A percentile compares a stretch with the other conserved stretches of the same genome.
Conservation (phyloP, 1,140 invertebrate genomes). For the Drosophila varians region DNA sequence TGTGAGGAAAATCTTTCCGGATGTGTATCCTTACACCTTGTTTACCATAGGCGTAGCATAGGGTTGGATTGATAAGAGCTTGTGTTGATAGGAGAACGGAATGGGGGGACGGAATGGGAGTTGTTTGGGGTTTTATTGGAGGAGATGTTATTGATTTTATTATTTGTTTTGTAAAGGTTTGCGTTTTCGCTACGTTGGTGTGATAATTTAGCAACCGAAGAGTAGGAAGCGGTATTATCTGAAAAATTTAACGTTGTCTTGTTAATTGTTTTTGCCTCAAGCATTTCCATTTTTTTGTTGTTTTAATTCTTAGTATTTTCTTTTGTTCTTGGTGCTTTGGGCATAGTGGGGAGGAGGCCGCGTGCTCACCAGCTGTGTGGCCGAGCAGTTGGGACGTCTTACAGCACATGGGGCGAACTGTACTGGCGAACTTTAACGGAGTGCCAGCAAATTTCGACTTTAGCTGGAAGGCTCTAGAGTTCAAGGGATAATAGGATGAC, state of each 20-base stretch:
- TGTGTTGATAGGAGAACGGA: no score
- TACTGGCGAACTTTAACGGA: constrained; percentile 5
- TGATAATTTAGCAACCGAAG: background rate
- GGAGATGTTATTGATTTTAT: background rate
- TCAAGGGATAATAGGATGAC: no score
- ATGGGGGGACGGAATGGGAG: background rate
- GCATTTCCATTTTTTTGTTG: constrained; percentile 1
- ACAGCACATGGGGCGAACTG: constrained; percentile 9
- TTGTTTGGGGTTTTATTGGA: background rate
- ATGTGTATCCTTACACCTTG: no score
- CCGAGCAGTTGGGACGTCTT: constrained; percentile 1
- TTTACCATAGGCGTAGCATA: no score
- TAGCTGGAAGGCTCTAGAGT: no score
- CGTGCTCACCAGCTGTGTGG: no score
- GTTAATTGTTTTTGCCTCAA: background rate
- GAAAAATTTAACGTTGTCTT: background rate
- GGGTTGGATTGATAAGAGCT: no score
- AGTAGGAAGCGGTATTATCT: background rate
- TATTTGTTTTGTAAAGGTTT: constrained; percentile 1
- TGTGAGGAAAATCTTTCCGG: no score
- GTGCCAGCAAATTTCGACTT: no score
- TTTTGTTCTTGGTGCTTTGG: no score
- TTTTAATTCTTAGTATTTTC: no score
- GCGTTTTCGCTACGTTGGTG: constrained; percentile 1
- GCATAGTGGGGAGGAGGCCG: no score